Conservation (phyloP, 1,140 invertebrate genomes). For the Magallana angulata region DNA sequence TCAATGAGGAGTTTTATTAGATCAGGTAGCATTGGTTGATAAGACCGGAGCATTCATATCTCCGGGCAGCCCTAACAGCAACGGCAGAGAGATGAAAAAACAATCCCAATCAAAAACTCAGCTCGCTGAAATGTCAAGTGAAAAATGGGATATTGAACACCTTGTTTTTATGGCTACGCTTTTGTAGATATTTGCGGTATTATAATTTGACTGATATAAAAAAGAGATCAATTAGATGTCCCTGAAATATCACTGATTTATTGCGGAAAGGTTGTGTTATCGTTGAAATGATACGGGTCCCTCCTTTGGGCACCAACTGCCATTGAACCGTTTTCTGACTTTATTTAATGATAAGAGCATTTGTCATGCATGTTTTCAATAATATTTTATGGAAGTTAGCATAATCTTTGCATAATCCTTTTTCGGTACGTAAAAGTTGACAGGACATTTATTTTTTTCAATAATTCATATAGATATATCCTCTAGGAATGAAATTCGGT, state of each 20-base stretch:
- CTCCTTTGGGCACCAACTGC: not conserved
- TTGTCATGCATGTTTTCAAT: conserved; percentile 24
- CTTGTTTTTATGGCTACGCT: not conserved
- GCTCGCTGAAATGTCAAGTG: not conserved
- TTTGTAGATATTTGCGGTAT: conserved; percentile 1
- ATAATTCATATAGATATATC: not conserved
- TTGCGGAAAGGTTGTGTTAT: not conserved
- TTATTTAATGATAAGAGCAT: not conserved
- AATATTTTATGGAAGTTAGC: not conserved
- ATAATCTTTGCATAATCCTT: conserved; percentile 10
- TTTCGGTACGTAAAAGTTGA: not conserved
- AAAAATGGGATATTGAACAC: conserved; percentile 28
- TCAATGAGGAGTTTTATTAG: conserved; percentile 11
- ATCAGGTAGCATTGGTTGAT: conserved; percentile 9
- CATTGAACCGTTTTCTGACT: not conserved
- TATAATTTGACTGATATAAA: conserved; percentile 27
- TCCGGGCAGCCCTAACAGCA: not conserved
- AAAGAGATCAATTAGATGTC: conserved; percentile 3
- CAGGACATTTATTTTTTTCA: not conserved
- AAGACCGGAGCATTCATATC: conserved; percentile 1
- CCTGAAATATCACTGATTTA: not conserved
- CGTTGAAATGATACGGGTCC: not conserved
- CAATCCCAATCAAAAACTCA: not conserved
- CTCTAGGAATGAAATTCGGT: not conserved
- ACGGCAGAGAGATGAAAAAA: not conserved